Percentiles rank a stretch among this genome's conserved stretches.
These are phyloP conservation scores for Zaprionus kolodkinae DNA, from an alignment of 1,140 invertebrate species.

Conservation along the genomic window DNA sequence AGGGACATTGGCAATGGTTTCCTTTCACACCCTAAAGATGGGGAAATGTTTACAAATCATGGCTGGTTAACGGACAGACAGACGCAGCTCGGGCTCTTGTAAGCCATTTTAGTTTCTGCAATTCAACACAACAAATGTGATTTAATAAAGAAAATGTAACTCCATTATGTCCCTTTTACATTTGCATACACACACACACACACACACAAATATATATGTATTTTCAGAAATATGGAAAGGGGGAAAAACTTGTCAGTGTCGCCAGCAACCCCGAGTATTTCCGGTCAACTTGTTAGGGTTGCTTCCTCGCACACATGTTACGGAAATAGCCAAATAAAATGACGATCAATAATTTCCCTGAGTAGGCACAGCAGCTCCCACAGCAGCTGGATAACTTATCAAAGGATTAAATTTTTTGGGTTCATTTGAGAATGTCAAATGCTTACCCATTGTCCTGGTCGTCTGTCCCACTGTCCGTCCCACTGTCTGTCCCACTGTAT, in stretches of 20 bases:
- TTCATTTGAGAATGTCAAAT: slow-evolving; percentile 51
- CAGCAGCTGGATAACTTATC: slow-evolving; percentile 52
- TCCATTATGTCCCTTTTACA: slow-evolving; percentile 52
- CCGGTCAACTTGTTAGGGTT: slow-evolving; percentile 61
- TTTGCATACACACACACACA: slow-evolving; percentile 44
- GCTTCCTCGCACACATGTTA: slow-evolving; percentile 36
- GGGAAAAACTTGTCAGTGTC: slow-evolving; percentile 10
- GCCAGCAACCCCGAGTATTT: slow-evolving; percentile 38
- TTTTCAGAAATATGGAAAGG: not conserved
- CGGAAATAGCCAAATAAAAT: slow-evolving; percentile 72
- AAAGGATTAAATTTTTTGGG: slow-evolving; percentile 68
- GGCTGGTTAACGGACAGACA: slow-evolving; percentile 16
- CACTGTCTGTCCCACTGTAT: not conserved
- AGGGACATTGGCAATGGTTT: slow-evolving; percentile 31
- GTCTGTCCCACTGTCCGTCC: not conserved
- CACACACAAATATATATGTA: not conserved
- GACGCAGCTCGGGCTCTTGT: slow-evolving; percentile 13
- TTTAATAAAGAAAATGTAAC: slow-evolving; percentile 75
- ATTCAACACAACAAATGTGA: slow-evolving; percentile 77
- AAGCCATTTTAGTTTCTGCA: slow-evolving; percentile 49
- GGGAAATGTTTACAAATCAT: slow-evolving; percentile 40
- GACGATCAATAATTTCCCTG: slow-evolving; percentile 73
- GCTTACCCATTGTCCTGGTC: slow-evolving; percentile 28
- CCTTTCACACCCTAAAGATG: not conserved
- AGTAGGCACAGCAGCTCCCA: slow-evolving; percentile 6